Conservation (phyloP, 1,140 invertebrate species). For the Bombus huntii region DNA sequence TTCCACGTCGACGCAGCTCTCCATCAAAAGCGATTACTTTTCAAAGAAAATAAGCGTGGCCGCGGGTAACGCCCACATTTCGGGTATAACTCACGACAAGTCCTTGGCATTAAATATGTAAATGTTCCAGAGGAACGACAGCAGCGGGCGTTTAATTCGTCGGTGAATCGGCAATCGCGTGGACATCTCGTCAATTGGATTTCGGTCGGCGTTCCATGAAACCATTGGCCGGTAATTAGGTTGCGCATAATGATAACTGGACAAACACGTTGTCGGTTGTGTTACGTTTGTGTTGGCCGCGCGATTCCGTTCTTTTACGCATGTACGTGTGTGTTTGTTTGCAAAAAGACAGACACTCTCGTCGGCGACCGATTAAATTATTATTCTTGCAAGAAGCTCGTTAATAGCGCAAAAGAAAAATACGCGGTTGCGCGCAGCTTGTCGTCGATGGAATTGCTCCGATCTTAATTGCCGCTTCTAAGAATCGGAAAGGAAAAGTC, state of each 20-base stretch:
- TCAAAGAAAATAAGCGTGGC: constrained; percentile 31
- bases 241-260: constrained; percentile 66
- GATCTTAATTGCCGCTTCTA: constrained; percentile 51
- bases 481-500: constrained; percentile 40
- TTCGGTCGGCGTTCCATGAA: constrained; percentile 66
- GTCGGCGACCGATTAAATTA: constrained; percentile 58
- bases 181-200: constrained; percentile 64
- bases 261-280: constrained; percentile 58
- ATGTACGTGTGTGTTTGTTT: no score
- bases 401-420: constrained; percentile 47
- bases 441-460: constrained; percentile 41
- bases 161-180: constrained; percentile 65
- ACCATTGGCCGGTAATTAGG: constrained; percentile 68
- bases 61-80: constrained; percentile 67
- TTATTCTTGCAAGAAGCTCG: constrained; percentile 52
- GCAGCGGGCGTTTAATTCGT: constrained; percentile 72
- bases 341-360: constrained; percentile 1
- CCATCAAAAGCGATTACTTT: not conserved
- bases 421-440: constrained; percentile 15
- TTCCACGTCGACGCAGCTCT: not conserved
- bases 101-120: constrained; percentile 79
- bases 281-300: not conserved
- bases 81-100: constrained; percentile 68
- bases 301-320: no score
- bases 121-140: constrained; percentile 63